Conservation (phyloP, 2,888 invertebrate genomes). For the Acrobasis suavella region DNA sequence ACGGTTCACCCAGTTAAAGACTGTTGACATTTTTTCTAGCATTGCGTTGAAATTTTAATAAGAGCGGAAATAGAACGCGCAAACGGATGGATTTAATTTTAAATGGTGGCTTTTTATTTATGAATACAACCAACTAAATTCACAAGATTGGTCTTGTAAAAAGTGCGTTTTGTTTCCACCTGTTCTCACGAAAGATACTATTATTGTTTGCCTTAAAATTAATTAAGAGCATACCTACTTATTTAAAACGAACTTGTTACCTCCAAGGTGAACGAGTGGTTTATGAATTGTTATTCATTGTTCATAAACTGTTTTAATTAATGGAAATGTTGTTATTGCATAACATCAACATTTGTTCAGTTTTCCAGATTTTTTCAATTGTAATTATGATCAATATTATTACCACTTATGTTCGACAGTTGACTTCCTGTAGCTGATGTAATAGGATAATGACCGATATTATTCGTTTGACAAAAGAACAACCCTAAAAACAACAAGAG, state of each 20-base stretch:
- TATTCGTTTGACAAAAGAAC: too few species aligned
- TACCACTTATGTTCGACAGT: too few species aligned
- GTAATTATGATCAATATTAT: too few species aligned
- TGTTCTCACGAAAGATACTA: slow-evolving; percentile 8
- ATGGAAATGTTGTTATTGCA: slow-evolving; percentile 28
- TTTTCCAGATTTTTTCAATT: too few species aligned
- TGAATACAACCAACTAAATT: neutral
- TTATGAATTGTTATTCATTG: slow-evolving; percentile 24
- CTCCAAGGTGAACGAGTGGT: slow-evolving; percentile 31
- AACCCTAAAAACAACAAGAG: too few species aligned
- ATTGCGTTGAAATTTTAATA: neutral
- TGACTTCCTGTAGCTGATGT: too few species aligned
- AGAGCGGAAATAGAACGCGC: slow-evolving; percentile 1
- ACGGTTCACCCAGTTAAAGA: neutral
- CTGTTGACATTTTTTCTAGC: neutral
- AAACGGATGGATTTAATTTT: neutral
- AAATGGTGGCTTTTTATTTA: neutral
- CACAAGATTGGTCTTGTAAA: neutral
- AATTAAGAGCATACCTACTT: neutral
- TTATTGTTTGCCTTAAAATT: neutral
- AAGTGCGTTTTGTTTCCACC: neutral
- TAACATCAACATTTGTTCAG: slow-evolving; percentile 25
- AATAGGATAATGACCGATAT: too few species aligned
- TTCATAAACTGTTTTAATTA: slow-evolving; percentile 23
- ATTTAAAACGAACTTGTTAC: slow-evolving; percentile 1